Percentiles rank a stretch among this genome's conserved stretches.
Evolutionary conservation across 2,113 vertebrate species (phyloP).

Genomic region (Jaculus jaculus): DNA sequence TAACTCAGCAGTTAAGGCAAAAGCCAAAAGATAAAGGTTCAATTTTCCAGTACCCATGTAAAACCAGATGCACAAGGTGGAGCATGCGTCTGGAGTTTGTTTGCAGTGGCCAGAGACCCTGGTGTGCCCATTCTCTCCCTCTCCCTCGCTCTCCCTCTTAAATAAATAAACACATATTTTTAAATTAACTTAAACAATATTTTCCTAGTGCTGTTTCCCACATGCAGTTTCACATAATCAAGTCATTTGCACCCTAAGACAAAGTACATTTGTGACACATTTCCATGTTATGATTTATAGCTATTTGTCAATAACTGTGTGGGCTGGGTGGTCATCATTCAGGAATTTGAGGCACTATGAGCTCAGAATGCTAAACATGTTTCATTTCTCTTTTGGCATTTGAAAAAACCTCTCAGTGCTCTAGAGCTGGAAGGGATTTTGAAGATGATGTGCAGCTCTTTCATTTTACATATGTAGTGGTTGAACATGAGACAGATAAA

Average conservation of each 20-base stretch:
- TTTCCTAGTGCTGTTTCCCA: neutral
- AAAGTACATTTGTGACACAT: neutral
- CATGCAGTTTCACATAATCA: neutral
- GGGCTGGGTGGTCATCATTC: neutral
- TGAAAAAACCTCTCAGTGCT: neutral
- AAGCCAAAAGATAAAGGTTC: too few species aligned
- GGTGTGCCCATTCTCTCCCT: too few species aligned
- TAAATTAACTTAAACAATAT: neutral
- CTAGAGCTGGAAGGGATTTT: neutral
- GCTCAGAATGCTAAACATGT: conserved; percentile 1
- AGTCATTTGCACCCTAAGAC: neutral
- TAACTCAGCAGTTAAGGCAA: too few species aligned
- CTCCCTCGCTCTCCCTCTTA: too few species aligned
- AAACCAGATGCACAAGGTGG: too few species aligned
- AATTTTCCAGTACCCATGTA: too few species aligned
- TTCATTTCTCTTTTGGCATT: neutral
- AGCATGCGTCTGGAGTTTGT: too few species aligned
- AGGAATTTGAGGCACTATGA: neutral
- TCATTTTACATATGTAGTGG: neutral
- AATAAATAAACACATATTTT: neutral
- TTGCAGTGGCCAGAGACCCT: too few species aligned
- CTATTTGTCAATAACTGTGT: conserved; percentile 5
- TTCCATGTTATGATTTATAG: conserved; percentile 12
- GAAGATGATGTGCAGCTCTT: neutral
- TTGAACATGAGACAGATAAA: neutral